Percentiles rank a stretch among this genome's conserved stretches.
Conservation (phyloP, 2,797 vertebrate genomes). For the Megaceryle alcyon region DNA sequence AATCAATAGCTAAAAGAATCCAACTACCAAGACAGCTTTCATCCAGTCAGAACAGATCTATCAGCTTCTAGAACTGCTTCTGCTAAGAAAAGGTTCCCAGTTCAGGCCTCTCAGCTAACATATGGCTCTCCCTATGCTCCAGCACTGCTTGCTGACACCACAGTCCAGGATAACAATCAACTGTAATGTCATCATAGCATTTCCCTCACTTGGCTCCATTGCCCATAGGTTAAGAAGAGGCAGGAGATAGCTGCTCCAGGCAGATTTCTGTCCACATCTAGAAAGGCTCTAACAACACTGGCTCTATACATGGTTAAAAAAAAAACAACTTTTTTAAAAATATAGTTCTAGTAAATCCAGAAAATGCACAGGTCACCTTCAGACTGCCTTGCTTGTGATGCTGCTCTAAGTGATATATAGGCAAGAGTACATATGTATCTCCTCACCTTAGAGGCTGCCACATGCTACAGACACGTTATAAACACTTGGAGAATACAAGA, state of each 20-base stretch:
- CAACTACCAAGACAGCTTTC: not conserved
- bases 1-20: constrained; percentile 39
- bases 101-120: not conserved
- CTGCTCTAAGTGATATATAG: not conserved
- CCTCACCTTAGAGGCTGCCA: not conserved
- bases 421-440: accelerated
- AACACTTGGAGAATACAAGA: not conserved
- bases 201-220: constrained; percentile 2
- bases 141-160: constrained; percentile 47
- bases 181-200: not conserved
- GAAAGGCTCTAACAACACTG: not conserved
- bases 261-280: not conserved
- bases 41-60: constrained; percentile 6
- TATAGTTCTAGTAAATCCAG: not conserved
- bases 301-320: not conserved
- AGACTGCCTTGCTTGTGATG: not conserved
- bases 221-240: constrained; percentile 5
- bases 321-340: not conserved
- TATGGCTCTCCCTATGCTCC: not conserved
- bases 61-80: constrained; percentile 18
- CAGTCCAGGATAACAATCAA: not conserved
- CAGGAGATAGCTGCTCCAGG: not conserved
- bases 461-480: not conserved
- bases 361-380: not conserved
- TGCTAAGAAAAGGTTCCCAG: not conserved